These are phyloP conservation scores for Papio anubis DNA, from an alignment of 2,113 vertebrate species.

Conservation along the genomic window DNA sequence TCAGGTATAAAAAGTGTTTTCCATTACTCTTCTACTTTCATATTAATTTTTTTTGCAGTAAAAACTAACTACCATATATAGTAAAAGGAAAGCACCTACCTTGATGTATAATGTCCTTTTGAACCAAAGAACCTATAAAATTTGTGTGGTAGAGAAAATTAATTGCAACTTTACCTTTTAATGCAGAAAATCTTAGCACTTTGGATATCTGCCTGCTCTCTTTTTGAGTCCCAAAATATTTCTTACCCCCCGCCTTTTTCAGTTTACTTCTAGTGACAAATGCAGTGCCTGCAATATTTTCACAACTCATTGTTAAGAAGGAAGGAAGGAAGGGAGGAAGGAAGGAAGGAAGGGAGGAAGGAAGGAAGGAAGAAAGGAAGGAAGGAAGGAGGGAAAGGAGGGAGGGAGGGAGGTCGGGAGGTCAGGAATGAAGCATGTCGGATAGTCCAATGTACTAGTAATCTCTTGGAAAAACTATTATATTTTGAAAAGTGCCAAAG, in stretches of 20 bases:
- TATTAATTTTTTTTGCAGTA: conserved; percentile 68
- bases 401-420: not conserved
- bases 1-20: conserved; percentile 76
- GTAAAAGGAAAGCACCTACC: conserved; percentile 58
- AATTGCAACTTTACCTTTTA: conserved; percentile 54
- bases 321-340: not conserved
- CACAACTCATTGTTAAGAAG: not conserved
- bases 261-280: conserved; percentile 12
- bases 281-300: not conserved
- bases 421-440: not conserved
- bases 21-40: conserved; percentile 63
- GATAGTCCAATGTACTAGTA: not conserved
- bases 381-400: no score
- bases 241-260: not conserved
- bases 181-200: conserved; percentile 7
- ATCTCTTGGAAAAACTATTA: no score
- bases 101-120: conserved; percentile 62
- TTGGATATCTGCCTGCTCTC: not conserved
- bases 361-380: no score
- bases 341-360: not conserved
- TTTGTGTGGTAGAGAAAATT: conserved; percentile 55
- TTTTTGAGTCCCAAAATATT: conserved; percentile 9
- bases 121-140: conserved; percentile 51
- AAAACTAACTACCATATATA: conserved; percentile 69
- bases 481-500: not conserved